A percentile compares a stretch with the other conserved stretches of the same genome.
Evolutionary conservation across 2,113 vertebrate species (phyloP).

Genomic region (Picathartes gymnocephalus): DNA sequence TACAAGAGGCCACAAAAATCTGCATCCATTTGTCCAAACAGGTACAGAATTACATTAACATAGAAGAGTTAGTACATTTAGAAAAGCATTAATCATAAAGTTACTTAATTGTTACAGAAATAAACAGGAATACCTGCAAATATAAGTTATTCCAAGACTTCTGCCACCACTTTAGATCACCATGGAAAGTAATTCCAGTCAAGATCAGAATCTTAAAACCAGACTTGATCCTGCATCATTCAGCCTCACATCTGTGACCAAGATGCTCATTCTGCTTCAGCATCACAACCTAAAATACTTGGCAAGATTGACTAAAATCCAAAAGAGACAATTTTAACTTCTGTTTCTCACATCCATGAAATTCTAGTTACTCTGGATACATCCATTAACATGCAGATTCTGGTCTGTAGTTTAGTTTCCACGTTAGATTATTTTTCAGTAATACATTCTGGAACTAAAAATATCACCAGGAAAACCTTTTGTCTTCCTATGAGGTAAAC

Average conservation of each 20-base stretch:
- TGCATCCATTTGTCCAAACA: not conserved
- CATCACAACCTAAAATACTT: not conserved
- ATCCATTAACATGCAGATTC: rapidly evolving
- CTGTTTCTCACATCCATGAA: not conserved
- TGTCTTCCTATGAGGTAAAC: not conserved
- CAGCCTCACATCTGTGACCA: not conserved
- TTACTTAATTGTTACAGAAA: not conserved
- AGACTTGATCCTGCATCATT: not conserved
- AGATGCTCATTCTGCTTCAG: not conserved
- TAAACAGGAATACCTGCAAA: not conserved
- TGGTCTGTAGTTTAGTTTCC: not conserved
- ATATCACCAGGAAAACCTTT: not conserved
- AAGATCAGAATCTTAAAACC: not conserved
- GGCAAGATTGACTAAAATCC: not conserved
- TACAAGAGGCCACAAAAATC: not conserved
- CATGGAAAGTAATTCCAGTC: not conserved
- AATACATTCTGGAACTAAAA: not conserved
- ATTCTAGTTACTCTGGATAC: not conserved
- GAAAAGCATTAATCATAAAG: not conserved
- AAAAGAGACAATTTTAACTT: not conserved
- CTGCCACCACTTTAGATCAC: not conserved
- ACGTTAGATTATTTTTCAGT: not conserved
- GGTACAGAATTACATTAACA: not conserved
- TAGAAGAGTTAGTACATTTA: not conserved
- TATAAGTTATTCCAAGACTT: not conserved